Evolutionary conservation across 92 coral and sea anemone species (phyloP).

Genomic region (Epizoanthus illoricatus): DNA sequence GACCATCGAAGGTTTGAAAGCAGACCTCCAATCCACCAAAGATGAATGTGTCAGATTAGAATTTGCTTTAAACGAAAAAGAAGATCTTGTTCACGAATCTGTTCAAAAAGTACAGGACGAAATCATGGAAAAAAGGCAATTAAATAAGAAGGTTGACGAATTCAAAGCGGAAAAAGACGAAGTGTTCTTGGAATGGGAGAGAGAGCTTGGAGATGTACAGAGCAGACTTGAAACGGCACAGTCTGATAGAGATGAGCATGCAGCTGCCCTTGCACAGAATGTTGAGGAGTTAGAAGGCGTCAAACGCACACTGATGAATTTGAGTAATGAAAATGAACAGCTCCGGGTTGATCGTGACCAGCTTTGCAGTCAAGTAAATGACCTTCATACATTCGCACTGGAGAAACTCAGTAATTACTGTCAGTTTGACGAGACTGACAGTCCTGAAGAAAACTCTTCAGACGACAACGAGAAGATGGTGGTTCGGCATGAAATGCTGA

Average conservation of each 20-base stretch:
- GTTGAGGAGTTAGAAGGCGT: not conserved
- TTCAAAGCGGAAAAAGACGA: conserved; percentile 49
- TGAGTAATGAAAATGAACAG: conserved; percentile 3
- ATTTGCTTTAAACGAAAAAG: conserved; percentile 45
- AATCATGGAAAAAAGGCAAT: conserved; percentile 18
- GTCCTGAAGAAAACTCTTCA: not conserved
- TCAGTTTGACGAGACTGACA: conserved; percentile 2
- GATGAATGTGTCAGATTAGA: conserved; percentile 58
- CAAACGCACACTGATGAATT: not conserved
- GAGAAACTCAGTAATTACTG: not conserved
- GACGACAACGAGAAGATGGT: not conserved
- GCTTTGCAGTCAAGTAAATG: conserved; percentile 10
- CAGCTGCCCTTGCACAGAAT: not conserved
- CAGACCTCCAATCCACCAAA: conserved; percentile 45
- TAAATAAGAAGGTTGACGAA: conserved; percentile 40
- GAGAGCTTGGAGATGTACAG: conserved; percentile 16
- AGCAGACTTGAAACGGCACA: not conserved
- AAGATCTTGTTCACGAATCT: conserved; percentile 44
- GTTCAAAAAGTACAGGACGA: conserved; percentile 35
- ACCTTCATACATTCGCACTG: not conserved
- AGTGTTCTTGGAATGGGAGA: conserved; percentile 34
- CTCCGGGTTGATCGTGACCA: not conserved
- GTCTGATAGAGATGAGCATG: conserved; percentile 1
- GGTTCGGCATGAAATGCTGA: not conserved
- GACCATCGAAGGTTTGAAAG: conserved; percentile 37